A percentile compares a stretch with the other conserved stretches of the same genome.
Evolutionary conservation across 2,113 vertebrate genomes (phyloP).

Genomic region (Sterrhoptilus dennistouni): DNA sequence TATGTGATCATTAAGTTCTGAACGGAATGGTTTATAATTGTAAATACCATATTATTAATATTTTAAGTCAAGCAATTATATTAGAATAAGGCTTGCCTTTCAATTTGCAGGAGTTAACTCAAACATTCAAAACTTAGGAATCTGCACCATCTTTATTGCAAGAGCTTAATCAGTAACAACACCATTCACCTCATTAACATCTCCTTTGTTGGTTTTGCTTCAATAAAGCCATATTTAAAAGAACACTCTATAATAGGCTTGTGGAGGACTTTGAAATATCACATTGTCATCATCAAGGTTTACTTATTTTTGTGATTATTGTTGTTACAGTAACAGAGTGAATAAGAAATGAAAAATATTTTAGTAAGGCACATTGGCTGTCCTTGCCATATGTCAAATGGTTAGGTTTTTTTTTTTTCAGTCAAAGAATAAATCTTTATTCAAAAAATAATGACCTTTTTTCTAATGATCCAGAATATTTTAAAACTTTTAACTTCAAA

Average conservation of each 20-base stretch:
- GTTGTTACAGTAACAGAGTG: background rate
- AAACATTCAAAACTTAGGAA: background rate
- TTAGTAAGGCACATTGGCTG: background rate
- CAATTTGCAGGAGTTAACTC: background rate
- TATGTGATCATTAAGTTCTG: background rate
- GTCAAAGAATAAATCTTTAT: background rate
- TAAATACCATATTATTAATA: background rate
- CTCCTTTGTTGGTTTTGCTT: background rate
- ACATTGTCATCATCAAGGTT: background rate
- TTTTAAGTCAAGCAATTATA: background rate
- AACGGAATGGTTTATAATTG: background rate
- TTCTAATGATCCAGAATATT: background rate
- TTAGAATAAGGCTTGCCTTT: background rate
- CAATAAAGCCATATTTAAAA: background rate
- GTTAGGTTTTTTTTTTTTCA: background rate
- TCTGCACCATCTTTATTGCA: background rate
- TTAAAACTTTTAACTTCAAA: background rate
- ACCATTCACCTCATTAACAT: background rate
- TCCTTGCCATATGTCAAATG: background rate
- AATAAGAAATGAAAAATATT: background rate
- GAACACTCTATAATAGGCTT: background rate
- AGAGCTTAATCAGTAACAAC: background rate
- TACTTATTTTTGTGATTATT: background rate
- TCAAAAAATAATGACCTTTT: background rate
- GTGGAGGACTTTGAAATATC: background rate